Conservation (phyloP, 1,140 invertebrate species). For the Penaeus vannamei region DNA sequence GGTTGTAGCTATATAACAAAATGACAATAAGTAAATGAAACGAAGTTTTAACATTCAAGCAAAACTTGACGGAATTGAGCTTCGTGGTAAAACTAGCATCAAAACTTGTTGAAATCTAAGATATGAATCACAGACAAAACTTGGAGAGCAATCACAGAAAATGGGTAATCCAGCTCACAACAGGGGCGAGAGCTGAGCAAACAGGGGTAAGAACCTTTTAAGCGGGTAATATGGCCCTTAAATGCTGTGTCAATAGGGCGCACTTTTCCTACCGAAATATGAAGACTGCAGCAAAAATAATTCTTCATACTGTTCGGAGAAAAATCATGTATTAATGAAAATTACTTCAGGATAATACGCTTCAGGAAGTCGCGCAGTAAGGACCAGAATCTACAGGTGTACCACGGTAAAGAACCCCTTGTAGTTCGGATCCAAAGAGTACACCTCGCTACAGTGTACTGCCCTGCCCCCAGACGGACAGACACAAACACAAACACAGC, state of each 20-base stretch:
- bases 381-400: no score
- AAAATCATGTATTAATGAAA: no score
- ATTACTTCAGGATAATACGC: no score
- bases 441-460: no score
- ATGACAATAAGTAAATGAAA: neutral
- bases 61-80: constrained; percentile 30
- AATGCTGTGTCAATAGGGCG: constrained; percentile 55
- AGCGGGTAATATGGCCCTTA: constrained; percentile 52
- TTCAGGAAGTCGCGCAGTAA: no score
- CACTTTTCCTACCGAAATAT: constrained; percentile 16
- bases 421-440: no score
- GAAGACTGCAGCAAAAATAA: no score
- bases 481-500: no score
- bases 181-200: constrained; percentile 58
- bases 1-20: neutral
- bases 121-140: constrained; percentile 50
- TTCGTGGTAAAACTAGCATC: constrained; percentile 7
- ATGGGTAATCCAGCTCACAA: constrained; percentile 63
- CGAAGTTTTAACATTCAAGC: no score
- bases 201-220: constrained; percentile 52
- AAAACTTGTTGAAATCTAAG: constrained; percentile 40
- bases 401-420: no score
- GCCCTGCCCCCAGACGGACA: no score
- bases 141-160: constrained; percentile 62
- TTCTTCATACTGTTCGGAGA: no score